Evolutionary conservation across 2,797 vertebrate genomes (phyloP).

Genomic region (Onychomys torridus): DNA sequence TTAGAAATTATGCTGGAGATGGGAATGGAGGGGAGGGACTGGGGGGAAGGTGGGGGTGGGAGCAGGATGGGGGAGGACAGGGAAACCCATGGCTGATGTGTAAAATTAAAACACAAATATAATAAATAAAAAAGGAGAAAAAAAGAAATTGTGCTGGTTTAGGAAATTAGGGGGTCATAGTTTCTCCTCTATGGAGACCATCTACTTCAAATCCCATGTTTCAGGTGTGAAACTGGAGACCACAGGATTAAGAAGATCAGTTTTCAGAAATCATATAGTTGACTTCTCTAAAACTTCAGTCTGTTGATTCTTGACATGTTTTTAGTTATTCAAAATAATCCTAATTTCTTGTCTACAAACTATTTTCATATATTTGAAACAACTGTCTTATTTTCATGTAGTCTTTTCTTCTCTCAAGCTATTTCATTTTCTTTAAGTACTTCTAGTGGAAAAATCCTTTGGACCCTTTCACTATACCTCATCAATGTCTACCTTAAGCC

Average conservation of each 20-base stretch:
- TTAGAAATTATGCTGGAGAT: not conserved
- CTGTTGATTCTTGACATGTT: not conserved
- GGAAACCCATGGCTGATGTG: too few relatives aligned
- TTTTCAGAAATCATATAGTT: not conserved
- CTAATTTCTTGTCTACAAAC: not conserved
- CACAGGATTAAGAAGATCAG: not conserved
- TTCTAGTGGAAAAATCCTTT: not conserved
- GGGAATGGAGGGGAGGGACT: too few relatives aligned
- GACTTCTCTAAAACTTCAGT: not conserved
- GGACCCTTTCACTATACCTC: not conserved
- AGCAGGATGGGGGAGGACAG: too few relatives aligned
- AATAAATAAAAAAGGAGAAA: too few relatives aligned
- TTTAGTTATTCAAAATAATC: not conserved
- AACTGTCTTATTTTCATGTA: not conserved
- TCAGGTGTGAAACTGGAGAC: not conserved
- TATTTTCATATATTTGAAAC: constrained; percentile 3
- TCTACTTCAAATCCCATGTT: not conserved
- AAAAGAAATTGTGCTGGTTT: not conserved
- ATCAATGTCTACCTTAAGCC: not conserved
- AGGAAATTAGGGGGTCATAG: not conserved
- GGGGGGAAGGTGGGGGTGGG: too few relatives aligned
- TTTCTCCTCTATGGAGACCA: not conserved
- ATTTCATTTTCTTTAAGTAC: not conserved
- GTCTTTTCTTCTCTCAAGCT: not conserved
- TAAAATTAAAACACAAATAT: too few relatives aligned